A percentile compares a stretch with the other conserved stretches of the same genome.
Evolutionary conservation across 2,113 vertebrate genomes (phyloP).

Genomic region (Dasyprocta punctata): DNA sequence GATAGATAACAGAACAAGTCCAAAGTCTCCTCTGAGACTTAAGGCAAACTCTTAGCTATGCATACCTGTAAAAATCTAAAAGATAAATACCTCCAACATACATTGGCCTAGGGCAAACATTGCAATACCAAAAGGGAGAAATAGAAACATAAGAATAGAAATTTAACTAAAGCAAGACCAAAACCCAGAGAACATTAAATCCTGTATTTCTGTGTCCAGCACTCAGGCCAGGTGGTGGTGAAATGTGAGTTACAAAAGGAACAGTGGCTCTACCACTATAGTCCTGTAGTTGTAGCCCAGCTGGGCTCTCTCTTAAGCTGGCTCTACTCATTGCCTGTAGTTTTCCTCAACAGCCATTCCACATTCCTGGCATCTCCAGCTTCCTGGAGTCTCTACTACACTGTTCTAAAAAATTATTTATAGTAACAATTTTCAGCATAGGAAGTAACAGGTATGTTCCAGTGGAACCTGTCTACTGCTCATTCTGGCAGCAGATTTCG

Average conservation of each 20-base stretch:
- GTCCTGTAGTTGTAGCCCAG: neutral
- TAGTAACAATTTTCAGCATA: neutral
- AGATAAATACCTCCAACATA: neutral
- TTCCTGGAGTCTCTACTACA: neutral
- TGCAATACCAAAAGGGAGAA: neutral
- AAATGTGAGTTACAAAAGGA: neutral
- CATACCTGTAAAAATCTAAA: neutral
- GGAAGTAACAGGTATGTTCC: neutral
- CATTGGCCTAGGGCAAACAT: neutral
- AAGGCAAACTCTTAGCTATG: neutral
- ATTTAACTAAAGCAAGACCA: neutral
- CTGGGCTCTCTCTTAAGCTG: neutral
- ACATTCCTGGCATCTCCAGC: neutral
- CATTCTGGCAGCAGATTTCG: neutral
- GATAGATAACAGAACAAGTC: neutral
- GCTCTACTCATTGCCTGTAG: neutral
- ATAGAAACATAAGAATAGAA: neutral
- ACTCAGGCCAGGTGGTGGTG: neutral
- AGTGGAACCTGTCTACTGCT: neutral
- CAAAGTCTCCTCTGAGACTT: neutral
- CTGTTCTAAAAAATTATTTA: neutral
- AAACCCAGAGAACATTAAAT: neutral
- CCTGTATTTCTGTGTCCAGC: neutral
- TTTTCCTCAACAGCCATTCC: neutral
- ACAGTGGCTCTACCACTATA: neutral